Percentiles rank a stretch among this genome's conserved stretches.
These are phyloP conservation scores for Sericinus montela DNA, from an alignment of 2,888 invertebrate species.

Conservation along the genomic window DNA sequence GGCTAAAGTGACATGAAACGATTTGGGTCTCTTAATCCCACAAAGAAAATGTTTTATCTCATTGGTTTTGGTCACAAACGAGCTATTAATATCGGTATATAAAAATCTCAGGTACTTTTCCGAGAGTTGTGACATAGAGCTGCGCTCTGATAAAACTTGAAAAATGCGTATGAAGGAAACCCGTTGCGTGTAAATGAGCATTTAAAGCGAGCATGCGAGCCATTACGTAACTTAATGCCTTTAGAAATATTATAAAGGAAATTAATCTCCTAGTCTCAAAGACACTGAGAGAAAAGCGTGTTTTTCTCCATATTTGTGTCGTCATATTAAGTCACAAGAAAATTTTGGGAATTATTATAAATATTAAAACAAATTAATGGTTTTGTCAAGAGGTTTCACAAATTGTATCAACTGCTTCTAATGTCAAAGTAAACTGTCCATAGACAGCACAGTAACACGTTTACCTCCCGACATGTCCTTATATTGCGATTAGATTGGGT, in stretches of 20 bases:
- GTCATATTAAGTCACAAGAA: no score
- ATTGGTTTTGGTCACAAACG: slow-evolving; percentile 9
- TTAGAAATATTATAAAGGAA: slow-evolving; percentile 18
- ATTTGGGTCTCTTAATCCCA: slow-evolving; percentile 11
- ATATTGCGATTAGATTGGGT: no score
- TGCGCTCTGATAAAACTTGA: slow-evolving; percentile 19
- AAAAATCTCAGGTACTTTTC: slow-evolving; percentile 19
- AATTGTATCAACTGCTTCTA: no score
- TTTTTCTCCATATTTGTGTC: not conserved
- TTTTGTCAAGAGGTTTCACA: no score
- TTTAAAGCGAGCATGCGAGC: slow-evolving; percentile 18
- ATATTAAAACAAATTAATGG: no score
- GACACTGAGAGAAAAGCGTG: slow-evolving; percentile 4
- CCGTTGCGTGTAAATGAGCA: slow-evolving; percentile 21
- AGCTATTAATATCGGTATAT: slow-evolving; percentile 15
- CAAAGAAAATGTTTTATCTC: slow-evolving; percentile 18
- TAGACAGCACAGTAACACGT: no score
- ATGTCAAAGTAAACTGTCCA: no score
- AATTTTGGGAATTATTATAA: no score
- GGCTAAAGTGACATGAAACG: slow-evolving; percentile 16
- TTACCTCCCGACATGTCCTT: no score
- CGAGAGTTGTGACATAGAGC: slow-evolving; percentile 13
- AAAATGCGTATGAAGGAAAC: slow-evolving; percentile 19
- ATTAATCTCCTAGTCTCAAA: slow-evolving; percentile 14
- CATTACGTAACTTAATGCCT: slow-evolving; percentile 20